Evolutionary conservation across 1,140 invertebrate genomes (phyloP).

Genomic region (Metaphire vulgaris): DNA sequence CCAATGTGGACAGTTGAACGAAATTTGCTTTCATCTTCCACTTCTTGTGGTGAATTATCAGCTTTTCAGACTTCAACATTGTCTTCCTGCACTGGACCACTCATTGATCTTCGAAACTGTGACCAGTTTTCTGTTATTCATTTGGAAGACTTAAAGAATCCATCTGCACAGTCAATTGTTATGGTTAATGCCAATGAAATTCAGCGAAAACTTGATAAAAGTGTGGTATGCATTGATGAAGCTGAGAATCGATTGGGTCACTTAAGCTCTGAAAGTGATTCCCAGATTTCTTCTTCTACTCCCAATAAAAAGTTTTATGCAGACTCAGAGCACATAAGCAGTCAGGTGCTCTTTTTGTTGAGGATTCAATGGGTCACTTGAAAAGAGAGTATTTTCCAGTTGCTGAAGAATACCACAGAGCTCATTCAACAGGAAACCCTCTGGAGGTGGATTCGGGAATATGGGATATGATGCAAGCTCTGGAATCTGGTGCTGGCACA

Average conservation of each 20-base stretch:
- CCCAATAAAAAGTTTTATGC: background rate
- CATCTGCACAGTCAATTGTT: slow-evolving; percentile 10
- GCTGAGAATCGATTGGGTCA: no score
- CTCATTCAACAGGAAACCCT: background rate
- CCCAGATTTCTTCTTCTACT: slow-evolving; percentile 1
- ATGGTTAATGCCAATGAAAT: slow-evolving; percentile 3
- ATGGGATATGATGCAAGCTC: slow-evolving; percentile 5
- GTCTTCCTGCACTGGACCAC: background rate
- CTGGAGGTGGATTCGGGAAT: slow-evolving; percentile 19
- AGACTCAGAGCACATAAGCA: background rate
- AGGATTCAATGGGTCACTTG: background rate
- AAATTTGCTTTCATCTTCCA: background rate
- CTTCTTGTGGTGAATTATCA: no score
- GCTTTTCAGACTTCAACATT: background rate
- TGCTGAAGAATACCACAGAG: no score
- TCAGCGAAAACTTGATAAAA: background rate
- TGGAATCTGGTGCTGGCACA: background rate
- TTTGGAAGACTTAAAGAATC: slow-evolving; percentile 17
- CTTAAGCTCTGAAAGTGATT: no score
- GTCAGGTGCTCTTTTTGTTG: background rate
- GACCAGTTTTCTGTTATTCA: slow-evolving; percentile 22
- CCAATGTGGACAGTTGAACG: slow-evolving; percentile 12
- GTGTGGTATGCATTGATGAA: background rate
- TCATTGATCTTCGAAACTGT: slow-evolving; percentile 21
- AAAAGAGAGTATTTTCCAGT: background rate